Evolutionary conservation across 92 coral and sea anemone species (phyloP), one percentile per base, ranked within the genome.

Genomic region (Umimayanthus chanpuru): DNA sequence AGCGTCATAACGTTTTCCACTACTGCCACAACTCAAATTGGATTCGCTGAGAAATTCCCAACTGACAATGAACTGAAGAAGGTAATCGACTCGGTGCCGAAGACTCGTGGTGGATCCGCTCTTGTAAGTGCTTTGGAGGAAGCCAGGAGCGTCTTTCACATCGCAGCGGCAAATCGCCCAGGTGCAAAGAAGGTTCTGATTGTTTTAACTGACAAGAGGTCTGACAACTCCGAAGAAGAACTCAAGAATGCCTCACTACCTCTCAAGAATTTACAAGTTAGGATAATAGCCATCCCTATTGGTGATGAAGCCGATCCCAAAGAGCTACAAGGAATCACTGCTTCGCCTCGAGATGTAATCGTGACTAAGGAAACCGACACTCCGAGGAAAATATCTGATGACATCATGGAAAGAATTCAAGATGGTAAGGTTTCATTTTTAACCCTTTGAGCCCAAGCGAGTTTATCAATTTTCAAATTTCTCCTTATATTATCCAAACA

Each of bases 171-270:
- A 1, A 93, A 93, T 49, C 98, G 98, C 32, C 94, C 94, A 11
- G 87, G 85, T 41, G 98, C 98, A 4, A 94, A 93, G 77, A 96
- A 94, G 90, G 88, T 95, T 81, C 93, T 96, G 74, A 94, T 96
- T 38, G 92, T 96, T 65, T 81, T 96, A 14, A 91, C 89, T 40
- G 98, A 94, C 84, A 91, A 81, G 64, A 93, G 89, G 38, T 95
- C 96, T 30, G 94, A 91, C 50, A 92, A 93, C 20, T 53, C 87
- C 6, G 89, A 81, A 79, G 91, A 92, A 9, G 94, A 93, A 30
- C 85, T 95, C 73, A 81, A 91, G 66, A 91, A 90, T 55, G 85
- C 95, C 38, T 89, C 92, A 21, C 85, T 88, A 80, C 92, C 93
- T 2, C 86, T 97, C 56, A 94, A 91, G 80, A 88, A 90, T 21